Evolutionary conservation across 2,888 invertebrate species (phyloP), one percentile per base, ranked within the genome.

Genomic region (Drosophila recens): DNA sequence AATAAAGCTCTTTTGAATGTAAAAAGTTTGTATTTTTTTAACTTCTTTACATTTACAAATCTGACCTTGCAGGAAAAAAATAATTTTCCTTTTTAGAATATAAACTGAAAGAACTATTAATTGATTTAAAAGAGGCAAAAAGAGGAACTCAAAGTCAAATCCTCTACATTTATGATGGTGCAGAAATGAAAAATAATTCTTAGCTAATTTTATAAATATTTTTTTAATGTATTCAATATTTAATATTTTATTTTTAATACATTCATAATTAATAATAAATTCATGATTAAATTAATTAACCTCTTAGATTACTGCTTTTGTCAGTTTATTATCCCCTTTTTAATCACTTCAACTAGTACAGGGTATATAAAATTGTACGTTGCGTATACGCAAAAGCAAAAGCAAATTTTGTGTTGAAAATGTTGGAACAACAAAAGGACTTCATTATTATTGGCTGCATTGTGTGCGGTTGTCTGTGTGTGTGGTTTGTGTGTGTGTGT

Each of bases 361-460:
- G 64, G 64, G 64, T 64, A 56, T 64, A 20, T 4, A 38, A 64
- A 45, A 68, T 52, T 63, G 66, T 64, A 49, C 45, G 58, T 72
- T 82, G 83, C 81, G 83, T 76, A 74, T 65, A 80, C 78, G 70
- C 80, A 74, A 82, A 70, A 58, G 70, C 80, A 74, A 82, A 70
- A 58, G 69, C 62, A 80, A 80, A 82, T 78, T 80, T 73, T 73
- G 79, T 73, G 80, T 75, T 72, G 73, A 73, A 84, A 79, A 83
- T 83, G 81, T 77, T 63, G 73, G 67, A 75, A 71, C 80, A 85
- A 85, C 85, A 85, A 85, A 84, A 87, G 85, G 85, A 87, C 85
- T 87, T 80, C 82, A 84, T 85, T 85, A 85, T 85, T 87, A 87
- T 87, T 85, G 87, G 74, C 85, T 85, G 72, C 80, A 72, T 70